phyloP scores from a whole-genome alignment of 2,888 invertebrate genomes.

The Balanococcus diminutus region DNA sequence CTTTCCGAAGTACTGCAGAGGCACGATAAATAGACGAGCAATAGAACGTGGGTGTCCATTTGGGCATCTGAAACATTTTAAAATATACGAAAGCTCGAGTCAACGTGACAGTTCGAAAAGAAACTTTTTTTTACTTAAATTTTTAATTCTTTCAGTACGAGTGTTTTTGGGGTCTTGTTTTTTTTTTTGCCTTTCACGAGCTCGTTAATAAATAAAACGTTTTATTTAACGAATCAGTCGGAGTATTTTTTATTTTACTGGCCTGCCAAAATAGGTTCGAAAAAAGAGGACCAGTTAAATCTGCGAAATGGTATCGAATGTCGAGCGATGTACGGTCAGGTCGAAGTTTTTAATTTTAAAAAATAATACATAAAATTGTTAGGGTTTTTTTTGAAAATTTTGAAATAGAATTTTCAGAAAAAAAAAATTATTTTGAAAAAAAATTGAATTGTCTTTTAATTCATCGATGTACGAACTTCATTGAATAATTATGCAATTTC shows the following conservation, averaged over 20 bases:
- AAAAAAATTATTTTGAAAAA: too few species aligned
- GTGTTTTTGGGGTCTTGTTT: background rate
- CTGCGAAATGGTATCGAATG: too few species aligned
- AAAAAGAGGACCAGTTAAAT: too few species aligned
- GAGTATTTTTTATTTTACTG: too few species aligned
- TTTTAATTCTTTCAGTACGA: background rate
- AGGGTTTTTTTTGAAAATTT: background rate
- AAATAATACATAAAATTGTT: too few species aligned
- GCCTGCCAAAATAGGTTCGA: too few species aligned
- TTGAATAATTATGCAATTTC: too few species aligned
- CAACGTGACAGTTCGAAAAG: background rate
- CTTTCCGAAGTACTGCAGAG: constrained; percentile 10
- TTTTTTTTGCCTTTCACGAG: background rate
- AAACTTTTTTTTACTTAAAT: background rate
- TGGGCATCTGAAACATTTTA: background rate
- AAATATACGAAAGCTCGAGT: background rate
- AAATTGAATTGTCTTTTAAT: too few species aligned
- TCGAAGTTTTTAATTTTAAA: too few species aligned
- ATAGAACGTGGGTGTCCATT: background rate
- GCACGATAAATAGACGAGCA: background rate
- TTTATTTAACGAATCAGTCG: background rate
- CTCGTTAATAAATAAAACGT: background rate
- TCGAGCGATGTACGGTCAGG: too few species aligned
- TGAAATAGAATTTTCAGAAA: too few species aligned
- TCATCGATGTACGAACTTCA: too few species aligned